A percentile compares a stretch with the other conserved stretches of the same genome.
These are phyloP conservation scores for Ligdia adustata DNA, from an alignment of 2,888 invertebrate genomes.

Conservation along the genomic window DNA sequence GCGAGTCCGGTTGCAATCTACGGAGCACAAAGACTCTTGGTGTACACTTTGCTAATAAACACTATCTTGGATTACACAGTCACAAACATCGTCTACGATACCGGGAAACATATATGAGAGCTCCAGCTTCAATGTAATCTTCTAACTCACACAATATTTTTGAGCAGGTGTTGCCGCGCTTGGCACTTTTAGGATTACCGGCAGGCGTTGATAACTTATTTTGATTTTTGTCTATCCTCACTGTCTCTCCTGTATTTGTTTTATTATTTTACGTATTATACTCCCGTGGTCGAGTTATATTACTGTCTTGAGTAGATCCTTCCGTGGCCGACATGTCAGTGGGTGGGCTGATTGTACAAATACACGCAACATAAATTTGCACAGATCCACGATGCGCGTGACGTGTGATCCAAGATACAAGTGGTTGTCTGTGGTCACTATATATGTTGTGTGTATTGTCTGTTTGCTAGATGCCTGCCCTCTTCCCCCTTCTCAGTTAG, in stretches of 20 bases:
- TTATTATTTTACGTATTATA: conserved; percentile 42
- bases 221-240: conserved; percentile 73
- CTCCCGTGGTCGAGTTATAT: conserved; percentile 19
- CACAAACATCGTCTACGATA: conserved; percentile 72
- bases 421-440: conserved; percentile 84
- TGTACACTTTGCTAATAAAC: conserved; percentile 78
- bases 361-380: conserved; percentile 81
- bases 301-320: conserved; percentile 34
- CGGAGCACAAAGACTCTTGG: conserved; percentile 84
- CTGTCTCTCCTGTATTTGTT: conserved; percentile 77
- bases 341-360: conserved; percentile 75
- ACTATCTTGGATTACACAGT: conserved; percentile 84
- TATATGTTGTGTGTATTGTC: conserved; percentile 92
- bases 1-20: conserved; percentile 84
- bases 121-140: conserved; percentile 26
- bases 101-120: conserved; percentile 24
- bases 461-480: conserved; percentile 98
- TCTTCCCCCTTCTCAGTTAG: conserved; percentile 94
- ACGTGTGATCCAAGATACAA: conserved; percentile 83
- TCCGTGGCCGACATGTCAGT: conserved; percentile 49
- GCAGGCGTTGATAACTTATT: conserved; percentile 51
- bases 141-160: conserved; percentile 43
- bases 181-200: conserved; percentile 23
- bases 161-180: conserved; percentile 16
- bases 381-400: conserved; percentile 73